Evolutionary conservation across 1,140 invertebrate species (phyloP).

Genomic region (Aphelenchoides besseyi): DNA sequence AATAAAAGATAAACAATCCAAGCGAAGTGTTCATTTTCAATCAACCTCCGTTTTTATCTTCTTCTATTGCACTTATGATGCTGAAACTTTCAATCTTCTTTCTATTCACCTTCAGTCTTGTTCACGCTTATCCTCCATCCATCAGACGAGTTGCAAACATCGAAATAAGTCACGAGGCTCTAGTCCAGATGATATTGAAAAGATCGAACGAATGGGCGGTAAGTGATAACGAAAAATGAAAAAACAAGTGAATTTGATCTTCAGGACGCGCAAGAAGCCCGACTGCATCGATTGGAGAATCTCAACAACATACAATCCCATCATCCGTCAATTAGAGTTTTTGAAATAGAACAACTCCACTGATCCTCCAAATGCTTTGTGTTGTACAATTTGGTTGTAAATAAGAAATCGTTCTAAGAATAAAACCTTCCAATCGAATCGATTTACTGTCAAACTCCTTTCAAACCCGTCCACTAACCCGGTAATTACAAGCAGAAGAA

Average conservation of each 20-base stretch:
- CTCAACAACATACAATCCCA: too few relatives aligned
- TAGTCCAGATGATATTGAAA: neutral
- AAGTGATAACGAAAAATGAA: neutral
- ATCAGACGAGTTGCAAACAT: neutral
- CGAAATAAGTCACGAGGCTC: neutral
- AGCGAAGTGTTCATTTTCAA: neutral
- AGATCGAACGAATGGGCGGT: slow-evolving; percentile 2
- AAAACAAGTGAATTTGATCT: neutral
- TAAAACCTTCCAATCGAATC: too few relatives aligned
- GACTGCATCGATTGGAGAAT: neutral
- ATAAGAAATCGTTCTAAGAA: too few relatives aligned
- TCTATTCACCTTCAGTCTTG: neutral
- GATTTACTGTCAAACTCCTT: too few relatives aligned
- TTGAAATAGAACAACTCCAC: too few relatives aligned
- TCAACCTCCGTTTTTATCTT: neutral
- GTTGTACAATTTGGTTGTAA: too few relatives aligned
- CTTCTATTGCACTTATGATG: too few relatives aligned
- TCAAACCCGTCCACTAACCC: too few relatives aligned
- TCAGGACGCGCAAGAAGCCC: neutral
- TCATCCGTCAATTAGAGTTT: too few relatives aligned
- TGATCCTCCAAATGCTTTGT: too few relatives aligned
- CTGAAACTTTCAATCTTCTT: too few relatives aligned
- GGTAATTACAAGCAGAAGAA: too few relatives aligned
- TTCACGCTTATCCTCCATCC: neutral
- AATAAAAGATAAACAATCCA: neutral